A percentile compares a stretch with the other conserved stretches of the same genome.
phyloP scores from a whole-genome alignment of 2,113 vertebrate genomes.

The Phyllopteryx taeniolatus region DNA sequence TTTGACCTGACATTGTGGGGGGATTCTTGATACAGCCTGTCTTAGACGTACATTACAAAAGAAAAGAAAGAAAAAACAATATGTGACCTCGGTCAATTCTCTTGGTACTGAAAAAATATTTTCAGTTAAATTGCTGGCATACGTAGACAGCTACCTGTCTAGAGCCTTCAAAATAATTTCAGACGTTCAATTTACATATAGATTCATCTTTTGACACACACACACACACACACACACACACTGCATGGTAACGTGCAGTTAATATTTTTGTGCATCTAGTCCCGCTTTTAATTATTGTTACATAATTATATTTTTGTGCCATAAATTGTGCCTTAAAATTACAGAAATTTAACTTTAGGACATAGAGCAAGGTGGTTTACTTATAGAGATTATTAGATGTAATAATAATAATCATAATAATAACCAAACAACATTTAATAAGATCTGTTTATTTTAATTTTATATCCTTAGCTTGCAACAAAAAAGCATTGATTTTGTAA shows the following conservation, averaged over 20 bases:
- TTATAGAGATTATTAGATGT: no score
- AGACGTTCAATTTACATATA: background rate
- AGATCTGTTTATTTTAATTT: background rate
- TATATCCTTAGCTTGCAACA: background rate
- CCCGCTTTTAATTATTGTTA: no score
- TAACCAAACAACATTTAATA: background rate
- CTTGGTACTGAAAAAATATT: background rate
- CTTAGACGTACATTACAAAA: background rate
- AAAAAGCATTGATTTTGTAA: background rate
- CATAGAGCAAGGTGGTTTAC: no score
- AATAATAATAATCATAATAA: no score
- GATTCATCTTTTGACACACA: background rate
- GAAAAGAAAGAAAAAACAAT: background rate
- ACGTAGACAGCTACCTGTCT: background rate
- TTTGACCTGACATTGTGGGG: background rate
- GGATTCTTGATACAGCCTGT: background rate
- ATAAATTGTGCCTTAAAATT: no score
- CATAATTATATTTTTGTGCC: no score
- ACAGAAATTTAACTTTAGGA: no score
- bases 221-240: background rate
- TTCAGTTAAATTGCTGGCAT: background rate
- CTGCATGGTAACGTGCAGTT: no score
- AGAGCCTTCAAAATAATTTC: background rate
- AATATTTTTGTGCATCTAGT: no score
- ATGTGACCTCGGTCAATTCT: background rate